Percentiles rank a stretch among this genome's conserved stretches.
Evolutionary conservation across 2,888 invertebrate genomes (phyloP).

Genomic region (Corbicula japonica): DNA sequence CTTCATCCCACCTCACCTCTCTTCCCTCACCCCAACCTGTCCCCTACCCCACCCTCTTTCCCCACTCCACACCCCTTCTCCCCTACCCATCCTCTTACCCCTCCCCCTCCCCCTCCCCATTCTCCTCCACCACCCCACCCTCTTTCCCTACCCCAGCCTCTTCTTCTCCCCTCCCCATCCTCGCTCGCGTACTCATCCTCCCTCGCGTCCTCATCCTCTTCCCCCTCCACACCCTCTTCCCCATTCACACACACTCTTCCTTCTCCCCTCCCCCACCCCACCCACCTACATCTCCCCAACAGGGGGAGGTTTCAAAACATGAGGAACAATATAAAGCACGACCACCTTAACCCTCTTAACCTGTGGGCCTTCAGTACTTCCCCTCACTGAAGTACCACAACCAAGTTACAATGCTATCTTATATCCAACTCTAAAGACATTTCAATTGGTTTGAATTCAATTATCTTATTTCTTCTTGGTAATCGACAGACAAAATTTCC

Average conservation of each 20-base stretch:
- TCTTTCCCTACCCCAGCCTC: neutral
- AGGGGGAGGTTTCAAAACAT: too few relatives aligned
- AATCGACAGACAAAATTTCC: too few relatives aligned
- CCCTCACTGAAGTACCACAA: too few relatives aligned
- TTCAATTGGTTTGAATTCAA: too few relatives aligned
- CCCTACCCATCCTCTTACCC: neutral
- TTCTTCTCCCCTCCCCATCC: too few relatives aligned
- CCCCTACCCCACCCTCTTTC: neutral
- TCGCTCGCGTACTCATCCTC: neutral
- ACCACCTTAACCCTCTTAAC: too few relatives aligned
- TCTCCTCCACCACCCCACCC: neutral
- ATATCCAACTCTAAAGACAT: too few relatives aligned
- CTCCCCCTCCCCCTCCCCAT: neutral
- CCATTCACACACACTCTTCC: too few relatives aligned
- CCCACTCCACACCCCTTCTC: neutral
- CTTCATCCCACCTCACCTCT: neutral
- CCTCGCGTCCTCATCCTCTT: neutral
- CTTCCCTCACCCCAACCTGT: neutral
- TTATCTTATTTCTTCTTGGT: too few relatives aligned
- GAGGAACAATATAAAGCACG: too few relatives aligned
- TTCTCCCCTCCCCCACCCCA: neutral
- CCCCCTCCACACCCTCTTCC: neutral
- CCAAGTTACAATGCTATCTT: too few relatives aligned
- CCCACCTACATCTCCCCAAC: neutral
- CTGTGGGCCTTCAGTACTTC: too few relatives aligned